These are phyloP conservation scores for Istiophorus platypterus DNA, from an alignment of 2,113 vertebrate genomes.

Conservation along the genomic window DNA sequence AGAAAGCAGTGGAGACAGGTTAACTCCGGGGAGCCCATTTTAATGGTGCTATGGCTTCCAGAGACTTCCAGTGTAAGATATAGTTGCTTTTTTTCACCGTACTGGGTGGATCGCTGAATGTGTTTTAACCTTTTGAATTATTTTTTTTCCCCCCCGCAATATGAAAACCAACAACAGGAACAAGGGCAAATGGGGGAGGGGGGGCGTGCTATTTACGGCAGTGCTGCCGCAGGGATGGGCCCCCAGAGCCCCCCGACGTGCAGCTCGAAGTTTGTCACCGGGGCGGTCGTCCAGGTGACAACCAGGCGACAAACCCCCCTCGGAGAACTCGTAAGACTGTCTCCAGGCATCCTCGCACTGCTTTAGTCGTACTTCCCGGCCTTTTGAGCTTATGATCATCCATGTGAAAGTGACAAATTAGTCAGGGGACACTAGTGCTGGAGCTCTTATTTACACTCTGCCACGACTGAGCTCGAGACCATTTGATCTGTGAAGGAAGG, in stretches of 20 bases:
- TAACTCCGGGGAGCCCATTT: conserved; percentile 51
- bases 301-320: conserved; percentile 45
- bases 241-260: conserved; percentile 60
- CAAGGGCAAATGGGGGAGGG: conserved; percentile 24
- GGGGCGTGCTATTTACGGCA: conserved; percentile 64
- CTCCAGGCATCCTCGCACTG: conserved; percentile 23
- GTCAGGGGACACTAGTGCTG: neutral
- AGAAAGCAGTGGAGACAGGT: conserved; percentile 54
- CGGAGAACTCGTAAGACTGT: conserved; percentile 26
- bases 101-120: conserved; percentile 33
- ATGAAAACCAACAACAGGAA: conserved; percentile 42
- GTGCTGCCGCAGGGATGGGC: conserved; percentile 51
- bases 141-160: conserved; percentile 19
- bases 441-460: conserved; percentile 30
- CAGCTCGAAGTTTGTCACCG: conserved; percentile 53
- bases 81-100: neutral
- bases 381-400: conserved; percentile 2
- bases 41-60: conserved; percentile 41
- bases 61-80: conserved; percentile 2
- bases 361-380: neutral
- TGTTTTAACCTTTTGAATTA: conserved; percentile 32
- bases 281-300: conserved; percentile 70
- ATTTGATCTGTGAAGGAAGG: conserved; percentile 54
- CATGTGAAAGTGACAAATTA: conserved; percentile 32
- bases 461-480: conserved; percentile 14